Conservation (phyloP, 2,113 vertebrate genomes). For the Argyrosomus japonicus region DNA sequence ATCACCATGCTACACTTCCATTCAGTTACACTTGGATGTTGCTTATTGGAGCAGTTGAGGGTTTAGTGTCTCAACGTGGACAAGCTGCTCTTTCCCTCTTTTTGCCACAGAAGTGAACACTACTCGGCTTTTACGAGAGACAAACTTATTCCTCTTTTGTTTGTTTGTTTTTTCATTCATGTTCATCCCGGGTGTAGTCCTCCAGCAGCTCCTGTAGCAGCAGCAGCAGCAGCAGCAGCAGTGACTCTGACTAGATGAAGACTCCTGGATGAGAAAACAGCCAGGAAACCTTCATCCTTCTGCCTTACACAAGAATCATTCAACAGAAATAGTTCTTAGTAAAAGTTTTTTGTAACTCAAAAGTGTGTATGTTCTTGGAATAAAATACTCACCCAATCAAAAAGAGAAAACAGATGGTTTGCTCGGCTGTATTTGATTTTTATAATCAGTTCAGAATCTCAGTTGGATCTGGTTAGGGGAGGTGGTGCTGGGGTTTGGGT, state of each 20-base stretch:
- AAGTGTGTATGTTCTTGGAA: not conserved
- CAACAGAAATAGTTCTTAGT: too few relatives aligned
- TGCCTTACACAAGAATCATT: too few relatives aligned
- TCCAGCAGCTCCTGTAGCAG: slow-evolving; percentile 73
- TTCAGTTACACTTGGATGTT: not conserved
- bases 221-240: slow-evolving; percentile 76
- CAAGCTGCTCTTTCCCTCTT: not conserved
- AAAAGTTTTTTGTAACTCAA: too few relatives aligned
- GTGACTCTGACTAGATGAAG: slow-evolving; percentile 72
- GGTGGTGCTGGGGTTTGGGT: not conserved
- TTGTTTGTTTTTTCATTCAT: not conserved
- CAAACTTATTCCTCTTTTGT: not conserved
- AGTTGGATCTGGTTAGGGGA: not conserved
- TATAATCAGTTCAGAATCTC: not conserved
- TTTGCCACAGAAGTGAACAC: too few relatives aligned
- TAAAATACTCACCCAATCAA: slow-evolving; percentile 8
- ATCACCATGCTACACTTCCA: too few relatives aligned
- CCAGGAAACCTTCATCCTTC: not conserved
- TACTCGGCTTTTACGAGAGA: not conserved
- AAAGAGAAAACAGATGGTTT: not conserved
- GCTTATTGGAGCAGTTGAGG: not conserved
- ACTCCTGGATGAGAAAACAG: not conserved
- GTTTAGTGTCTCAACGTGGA: not conserved
- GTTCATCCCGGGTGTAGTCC: slow-evolving; percentile 39
- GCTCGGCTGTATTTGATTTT: not conserved